Evolutionary conservation across 2,888 invertebrate genomes (phyloP).

Genomic region (Atrina japonica): DNA sequence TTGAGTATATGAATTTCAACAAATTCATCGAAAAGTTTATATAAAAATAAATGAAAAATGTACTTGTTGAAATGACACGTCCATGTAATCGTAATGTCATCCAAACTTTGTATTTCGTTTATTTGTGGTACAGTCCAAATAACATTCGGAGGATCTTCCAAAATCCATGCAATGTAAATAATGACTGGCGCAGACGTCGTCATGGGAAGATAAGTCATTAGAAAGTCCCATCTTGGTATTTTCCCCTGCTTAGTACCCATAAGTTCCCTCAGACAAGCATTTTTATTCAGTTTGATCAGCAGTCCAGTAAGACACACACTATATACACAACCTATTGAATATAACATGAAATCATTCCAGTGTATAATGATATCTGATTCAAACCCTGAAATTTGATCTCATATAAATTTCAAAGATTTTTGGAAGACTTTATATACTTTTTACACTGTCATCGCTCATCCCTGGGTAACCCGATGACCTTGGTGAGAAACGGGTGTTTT

Average conservation of each 20-base stretch:
- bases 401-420: too few species aligned
- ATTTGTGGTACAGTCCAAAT: slow-evolving; percentile 22
- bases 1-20: too few species aligned
- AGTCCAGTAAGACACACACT: slow-evolving; percentile 9
- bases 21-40: too few species aligned
- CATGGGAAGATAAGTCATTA: slow-evolving; percentile 25
- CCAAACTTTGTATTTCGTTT: slow-evolving; percentile 10
- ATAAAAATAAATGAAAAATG: too few species aligned
- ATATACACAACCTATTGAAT: slow-evolving; percentile 24
- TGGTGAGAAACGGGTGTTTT: too few species aligned
- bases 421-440: not conserved
- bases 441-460: too few species aligned
- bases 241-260: slow-evolving; percentile 13
- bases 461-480: too few species aligned
- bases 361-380: too few species aligned
- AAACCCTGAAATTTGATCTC: too few species aligned
- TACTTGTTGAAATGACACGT: slow-evolving; percentile 18
- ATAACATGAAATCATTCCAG: too few species aligned
- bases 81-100: slow-evolving; percentile 29
- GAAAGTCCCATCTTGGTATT: slow-evolving; percentile 33
- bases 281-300: slow-evolving; percentile 34
- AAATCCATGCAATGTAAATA: slow-evolving; percentile 6
- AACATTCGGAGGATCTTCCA: slow-evolving; percentile 7
- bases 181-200: slow-evolving; percentile 22
- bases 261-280: slow-evolving; percentile 23